A percentile compares a stretch with the other conserved stretches of the same genome.
phyloP scores from a whole-genome alignment of 2,113 vertebrate species.

The Galeopterus variegatus region DNA sequence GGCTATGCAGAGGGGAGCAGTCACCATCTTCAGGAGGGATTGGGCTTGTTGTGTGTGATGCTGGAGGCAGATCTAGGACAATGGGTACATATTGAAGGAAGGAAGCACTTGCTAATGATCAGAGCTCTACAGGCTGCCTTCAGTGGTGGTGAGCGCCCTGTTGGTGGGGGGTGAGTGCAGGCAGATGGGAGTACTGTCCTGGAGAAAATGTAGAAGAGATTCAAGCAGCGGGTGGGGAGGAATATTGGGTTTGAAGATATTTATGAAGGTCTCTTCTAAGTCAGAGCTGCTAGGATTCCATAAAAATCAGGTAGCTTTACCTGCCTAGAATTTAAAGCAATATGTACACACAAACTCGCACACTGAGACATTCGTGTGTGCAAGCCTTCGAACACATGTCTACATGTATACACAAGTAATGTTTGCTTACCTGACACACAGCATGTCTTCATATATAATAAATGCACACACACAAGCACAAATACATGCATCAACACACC shows the following conservation, averaged over 20 bases:
- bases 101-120: background rate
- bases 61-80: background rate
- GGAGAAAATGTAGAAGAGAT: background rate
- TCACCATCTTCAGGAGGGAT: background rate
- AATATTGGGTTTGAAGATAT: background rate
- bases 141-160: accelerated
- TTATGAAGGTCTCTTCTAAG: background rate
- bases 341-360: accelerated
- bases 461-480: background rate
- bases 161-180: too few species aligned
- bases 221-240: background rate
- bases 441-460: background rate
- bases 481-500: accelerated
- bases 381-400: background rate
- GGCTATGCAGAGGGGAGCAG: background rate
- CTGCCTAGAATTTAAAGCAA: background rate
- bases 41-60: background rate
- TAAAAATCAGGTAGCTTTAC: slow-evolving; percentile 4
- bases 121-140: background rate
- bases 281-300: background rate
- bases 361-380: background rate
- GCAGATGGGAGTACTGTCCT: background rate
- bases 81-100: background rate
- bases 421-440: background rate
- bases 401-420: accelerated